Conservation (phyloP, 2,113 vertebrate species). For the Callipepla californica region DNA sequence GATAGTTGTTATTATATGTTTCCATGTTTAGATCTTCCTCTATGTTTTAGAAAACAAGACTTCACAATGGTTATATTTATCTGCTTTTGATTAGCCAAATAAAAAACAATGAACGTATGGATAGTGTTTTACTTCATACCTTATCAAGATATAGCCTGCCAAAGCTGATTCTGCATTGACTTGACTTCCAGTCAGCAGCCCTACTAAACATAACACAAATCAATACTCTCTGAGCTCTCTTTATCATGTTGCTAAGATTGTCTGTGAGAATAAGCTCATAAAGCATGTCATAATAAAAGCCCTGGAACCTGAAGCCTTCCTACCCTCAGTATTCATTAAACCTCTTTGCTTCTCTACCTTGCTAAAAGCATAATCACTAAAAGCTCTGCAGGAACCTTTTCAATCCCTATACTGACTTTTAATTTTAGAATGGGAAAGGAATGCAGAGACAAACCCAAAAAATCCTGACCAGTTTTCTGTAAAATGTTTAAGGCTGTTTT, state of each 20-base stretch:
- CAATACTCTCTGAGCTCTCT: background rate
- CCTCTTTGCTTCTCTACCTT: background rate
- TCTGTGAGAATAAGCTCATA: background rate
- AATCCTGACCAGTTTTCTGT: background rate
- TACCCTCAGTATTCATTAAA: background rate
- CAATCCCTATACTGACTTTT: background rate
- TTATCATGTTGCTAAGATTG: background rate
- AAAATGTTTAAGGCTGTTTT: background rate
- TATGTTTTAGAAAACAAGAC: background rate
- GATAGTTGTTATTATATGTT: background rate
- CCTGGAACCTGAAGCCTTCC: background rate
- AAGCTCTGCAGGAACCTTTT: background rate
- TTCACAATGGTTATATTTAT: background rate
- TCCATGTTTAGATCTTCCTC: background rate
- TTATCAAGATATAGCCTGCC: background rate
- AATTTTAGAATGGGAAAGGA: background rate
- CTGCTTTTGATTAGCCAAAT: slow-evolving; percentile 1
- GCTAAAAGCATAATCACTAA: background rate
- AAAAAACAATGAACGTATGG: background rate
- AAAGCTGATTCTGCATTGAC: background rate
- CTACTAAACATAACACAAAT: background rate
- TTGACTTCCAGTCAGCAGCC: background rate
- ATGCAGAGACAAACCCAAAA: background rate
- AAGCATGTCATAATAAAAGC: background rate
- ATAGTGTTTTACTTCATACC: background rate